phyloP scores from a whole-genome alignment of 2,888 invertebrate species.

The Schizaphis graminum region DNA sequence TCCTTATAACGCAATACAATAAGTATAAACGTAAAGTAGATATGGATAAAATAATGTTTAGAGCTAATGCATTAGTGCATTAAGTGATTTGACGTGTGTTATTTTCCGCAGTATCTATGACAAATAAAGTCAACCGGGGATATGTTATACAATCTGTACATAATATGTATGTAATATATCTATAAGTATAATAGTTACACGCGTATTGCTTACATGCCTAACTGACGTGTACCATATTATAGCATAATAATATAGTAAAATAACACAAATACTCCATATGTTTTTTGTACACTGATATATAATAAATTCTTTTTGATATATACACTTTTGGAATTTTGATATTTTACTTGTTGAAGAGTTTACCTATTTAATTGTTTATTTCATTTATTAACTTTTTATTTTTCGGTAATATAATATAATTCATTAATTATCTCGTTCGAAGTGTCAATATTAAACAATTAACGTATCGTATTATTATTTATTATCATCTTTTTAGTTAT shows the following conservation, averaged over 20 bases:
- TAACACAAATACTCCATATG: not conserved
- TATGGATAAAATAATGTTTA: not conserved
- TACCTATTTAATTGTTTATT: not conserved
- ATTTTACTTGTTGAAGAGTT: not conserved
- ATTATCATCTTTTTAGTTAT: not conserved
- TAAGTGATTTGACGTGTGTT: not conserved
- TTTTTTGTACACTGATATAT: not conserved
- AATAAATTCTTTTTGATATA: not conserved
- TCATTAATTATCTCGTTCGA: not conserved
- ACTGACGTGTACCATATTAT: not conserved
- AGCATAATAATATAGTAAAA: not conserved
- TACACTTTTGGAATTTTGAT: not conserved
- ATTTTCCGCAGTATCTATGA: not conserved
- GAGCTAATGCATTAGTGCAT: not conserved
- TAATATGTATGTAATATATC: not conserved
- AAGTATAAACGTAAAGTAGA: not conserved
- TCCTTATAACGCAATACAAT: not conserved
- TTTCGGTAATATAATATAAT: not conserved
- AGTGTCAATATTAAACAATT: not conserved
- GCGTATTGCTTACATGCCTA: slow-evolving; percentile 1
- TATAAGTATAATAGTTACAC: not conserved
- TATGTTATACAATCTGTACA: not conserved
- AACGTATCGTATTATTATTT: not conserved
- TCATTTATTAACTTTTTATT: not conserved
- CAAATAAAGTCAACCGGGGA: not conserved